Base-by-base conservation (phyloP, 2,113 vertebrate species). In the Onychorhynchus coronatus region DNA sequence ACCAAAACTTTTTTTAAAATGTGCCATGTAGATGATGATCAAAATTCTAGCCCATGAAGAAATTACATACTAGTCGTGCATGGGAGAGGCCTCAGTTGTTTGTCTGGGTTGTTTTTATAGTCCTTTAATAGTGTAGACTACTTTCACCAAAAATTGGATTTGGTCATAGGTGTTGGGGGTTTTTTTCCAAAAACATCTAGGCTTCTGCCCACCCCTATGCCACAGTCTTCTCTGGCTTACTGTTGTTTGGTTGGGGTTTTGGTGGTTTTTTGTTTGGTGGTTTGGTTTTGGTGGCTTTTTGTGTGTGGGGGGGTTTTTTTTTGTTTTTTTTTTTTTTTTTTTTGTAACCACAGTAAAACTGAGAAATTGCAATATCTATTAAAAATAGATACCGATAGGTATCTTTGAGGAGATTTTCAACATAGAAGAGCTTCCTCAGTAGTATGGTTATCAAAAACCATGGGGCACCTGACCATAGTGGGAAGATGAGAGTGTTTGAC, bases 401-500 rank as follows among this genome's bases (percentile, higher is more conserved):
- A 70, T 30, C 58, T 76, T 72, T 44, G n/a, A 55, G 74, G 56
- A 89, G 35, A 28, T 63, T 61, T 63, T 44, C 39, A 44, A 31
- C 8, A 4, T 46, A 4, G 7, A 37, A 31, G 41, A 65, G 14
- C 24, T 56, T 49, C 30, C 41, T 52, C 59, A 61, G 42, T 28
- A 24, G 41, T 19, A 2, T 31, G 68, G 18, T 67, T 88, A 16
- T 46, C 35, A 68, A 55, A 87, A 28, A 6, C 16, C 30, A n/a
- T 39, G 14, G 41, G 52, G 58, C 66, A 56, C 27, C 44, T 6
- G 23, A 8, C 4, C 0, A 0, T 30, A 15, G 37, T 0, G 1
- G 39, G 62, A 20, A 31, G 49, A 23, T 58, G 35, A 41, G 50
- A 33, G 22, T 33, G 12, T 67, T 66, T 66, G 50, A 65, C 41